Evolutionary conservation across 2,113 vertebrate genomes (phyloP).

Genomic region (Chaenocephalus aceratus): DNA sequence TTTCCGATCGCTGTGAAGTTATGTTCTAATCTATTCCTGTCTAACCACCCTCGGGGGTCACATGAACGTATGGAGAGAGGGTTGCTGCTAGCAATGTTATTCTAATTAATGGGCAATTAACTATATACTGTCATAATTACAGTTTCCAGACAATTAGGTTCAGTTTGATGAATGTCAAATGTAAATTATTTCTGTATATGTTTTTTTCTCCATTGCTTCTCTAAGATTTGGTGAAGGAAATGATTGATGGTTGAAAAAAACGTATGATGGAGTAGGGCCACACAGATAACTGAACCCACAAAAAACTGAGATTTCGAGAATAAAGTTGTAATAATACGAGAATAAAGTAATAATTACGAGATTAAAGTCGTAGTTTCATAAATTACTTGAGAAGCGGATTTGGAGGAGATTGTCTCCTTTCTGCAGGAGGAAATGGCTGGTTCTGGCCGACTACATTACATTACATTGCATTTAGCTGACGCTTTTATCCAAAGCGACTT

Average conservation of each 20-base stretch:
- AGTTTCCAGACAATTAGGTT: slow-evolving; percentile 43
- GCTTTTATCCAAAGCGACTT: too few relatives aligned
- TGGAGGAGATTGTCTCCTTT: too few relatives aligned
- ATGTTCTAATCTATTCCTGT: slow-evolving; percentile 22
- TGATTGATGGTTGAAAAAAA: not conserved
- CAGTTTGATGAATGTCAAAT: slow-evolving; percentile 39
- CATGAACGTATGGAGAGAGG: not conserved
- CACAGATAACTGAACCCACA: too few relatives aligned
- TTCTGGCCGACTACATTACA: too few relatives aligned
- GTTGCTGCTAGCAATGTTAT: not conserved
- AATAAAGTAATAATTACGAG: too few relatives aligned
- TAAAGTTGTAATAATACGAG: too few relatives aligned
- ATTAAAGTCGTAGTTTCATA: too few relatives aligned
- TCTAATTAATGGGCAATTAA: slow-evolving; percentile 59
- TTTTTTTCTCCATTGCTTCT: not conserved
- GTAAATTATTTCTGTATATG: not conserved
- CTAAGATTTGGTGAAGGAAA: not conserved
- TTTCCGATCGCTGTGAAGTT: slow-evolving; percentile 47
- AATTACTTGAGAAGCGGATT: too few relatives aligned
- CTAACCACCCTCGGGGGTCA: slow-evolving; percentile 18
- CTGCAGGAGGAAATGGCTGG: too few relatives aligned
- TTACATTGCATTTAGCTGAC: too few relatives aligned
- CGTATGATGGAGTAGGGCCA: too few relatives aligned
- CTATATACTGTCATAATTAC: slow-evolving; percentile 42
- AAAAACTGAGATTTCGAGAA: too few relatives aligned